Base-by-base conservation (phyloP, 2,797 vertebrate species). In the Ateles fusciceps region DNA sequence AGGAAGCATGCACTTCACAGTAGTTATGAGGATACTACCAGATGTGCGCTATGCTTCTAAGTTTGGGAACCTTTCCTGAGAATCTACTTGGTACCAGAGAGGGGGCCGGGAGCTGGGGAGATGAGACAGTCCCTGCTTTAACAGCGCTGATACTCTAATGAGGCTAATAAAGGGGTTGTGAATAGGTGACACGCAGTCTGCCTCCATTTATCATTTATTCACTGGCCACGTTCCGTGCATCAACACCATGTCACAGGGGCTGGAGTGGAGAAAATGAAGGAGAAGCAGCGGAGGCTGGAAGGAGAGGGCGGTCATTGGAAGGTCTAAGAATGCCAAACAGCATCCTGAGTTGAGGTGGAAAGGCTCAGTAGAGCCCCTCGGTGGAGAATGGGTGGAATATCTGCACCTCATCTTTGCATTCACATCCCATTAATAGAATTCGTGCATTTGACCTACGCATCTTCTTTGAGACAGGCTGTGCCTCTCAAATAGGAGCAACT, bases 281-380 rank as follows among this genome's bases (percentile, higher is more conserved):
- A 21, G 57, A 21, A 39, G 13, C 12, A 36, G 72, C 0, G 11
- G 76, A 48, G 46, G 17, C 11, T 33, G 30, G 57, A 4, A 13
- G 6, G 14, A 81, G 6, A 59, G 28, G 0, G 14, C 0, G 0
- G 33, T 17, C 4, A 0, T 14, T 2, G 11, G 85, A 79, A 48
- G 26, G 28, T 36, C n/a, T 22, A 1, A 26, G 95, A 24, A 74
- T 52, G 91, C 30, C 30, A 17, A 28, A 13, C 2, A 15, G 85
- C 9, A 3, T 4, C 17, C 7, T 0, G 15, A 8, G 12, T 0
- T 61, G 84, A 64, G 75, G 36, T 24, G 33, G 10, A 9, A 46
- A 0, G 10, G 36, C 79, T 28, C 48, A 44, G 46, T 22, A 2
- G 24, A 5, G 0, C 75, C 74, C 59, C 28, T 8, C 0, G 10